A percentile compares a stretch with the other conserved stretches of the same genome.
These are phyloP conservation scores for Onychostoma macrolepis DNA, from an alignment of 2,113 vertebrate species.

Conservation along the genomic window DNA sequence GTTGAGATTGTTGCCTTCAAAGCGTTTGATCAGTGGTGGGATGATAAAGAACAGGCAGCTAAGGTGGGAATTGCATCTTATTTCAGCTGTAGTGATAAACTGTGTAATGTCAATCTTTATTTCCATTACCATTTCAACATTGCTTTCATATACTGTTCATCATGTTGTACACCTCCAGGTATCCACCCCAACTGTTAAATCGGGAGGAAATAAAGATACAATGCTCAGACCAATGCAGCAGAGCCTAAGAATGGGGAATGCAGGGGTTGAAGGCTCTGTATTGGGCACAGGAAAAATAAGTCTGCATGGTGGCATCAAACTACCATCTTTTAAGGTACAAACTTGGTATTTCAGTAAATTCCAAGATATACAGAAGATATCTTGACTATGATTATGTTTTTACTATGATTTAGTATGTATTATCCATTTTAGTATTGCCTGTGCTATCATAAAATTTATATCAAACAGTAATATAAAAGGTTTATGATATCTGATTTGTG, in stretches of 20 bases:
- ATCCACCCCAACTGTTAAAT: conserved; percentile 81
- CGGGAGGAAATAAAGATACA: conserved; percentile 76
- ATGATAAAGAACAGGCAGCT: conserved; percentile 84
- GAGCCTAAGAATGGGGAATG: conserved; percentile 83
- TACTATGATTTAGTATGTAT: neutral
- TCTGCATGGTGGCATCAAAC: conserved; percentile 81
- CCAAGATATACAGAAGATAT: too few species aligned
- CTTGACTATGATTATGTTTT: too few species aligned
- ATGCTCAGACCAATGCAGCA: conserved; percentile 84
- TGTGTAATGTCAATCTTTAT: neutral
- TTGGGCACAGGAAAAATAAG: conserved; percentile 71
- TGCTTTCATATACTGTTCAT: neutral
- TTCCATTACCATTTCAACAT: conserved; percentile 4
- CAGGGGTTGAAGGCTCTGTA: conserved; percentile 80
- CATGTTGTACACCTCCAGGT: conserved; percentile 68
- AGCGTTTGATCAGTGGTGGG: conserved; percentile 96
- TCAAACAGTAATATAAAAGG: neutral
- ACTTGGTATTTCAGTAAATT: neutral
- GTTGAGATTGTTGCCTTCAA: conserved; percentile 92
- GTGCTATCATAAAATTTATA: neutral
- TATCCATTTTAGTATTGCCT: neutral
- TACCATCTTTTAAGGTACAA: conserved; percentile 93
- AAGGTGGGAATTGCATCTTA: conserved; percentile 76
- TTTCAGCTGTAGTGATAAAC: neutral
- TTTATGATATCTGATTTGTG: neutral